phyloP scores from a whole-genome alignment of 2,888 invertebrate genomes.

The Trisateles emortualis region DNA sequence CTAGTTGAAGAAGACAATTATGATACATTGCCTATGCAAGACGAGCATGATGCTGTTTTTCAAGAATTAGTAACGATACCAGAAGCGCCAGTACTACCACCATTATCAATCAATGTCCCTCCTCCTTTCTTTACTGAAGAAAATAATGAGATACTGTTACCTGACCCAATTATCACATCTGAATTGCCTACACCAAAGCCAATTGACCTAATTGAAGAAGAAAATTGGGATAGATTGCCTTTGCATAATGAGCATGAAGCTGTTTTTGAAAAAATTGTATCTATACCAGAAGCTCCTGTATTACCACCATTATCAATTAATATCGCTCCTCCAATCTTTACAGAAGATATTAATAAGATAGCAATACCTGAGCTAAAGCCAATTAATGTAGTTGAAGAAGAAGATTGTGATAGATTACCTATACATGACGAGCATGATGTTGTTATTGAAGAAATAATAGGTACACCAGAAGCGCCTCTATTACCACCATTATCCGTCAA shows the following conservation, averaged over 20 bases:
- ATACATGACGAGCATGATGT: not conserved
- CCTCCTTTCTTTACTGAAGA: not conserved
- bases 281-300: slow-evolving; percentile 10
- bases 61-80: not conserved
- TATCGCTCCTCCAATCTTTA: not conserved
- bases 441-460: not conserved
- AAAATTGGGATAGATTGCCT: too few relatives aligned
- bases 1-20: too few relatives aligned
- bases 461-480: not conserved
- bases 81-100: not conserved
- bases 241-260: not conserved
- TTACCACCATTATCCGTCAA: not conserved
- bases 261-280: not conserved
- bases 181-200: not conserved
- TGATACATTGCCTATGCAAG: not conserved
- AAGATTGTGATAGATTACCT: too few relatives aligned
- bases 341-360: not conserved
- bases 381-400: too few relatives aligned
- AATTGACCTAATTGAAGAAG: not conserved
- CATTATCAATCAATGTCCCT: not conserved
- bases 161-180: not conserved
- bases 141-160: not conserved
- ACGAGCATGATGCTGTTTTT: not conserved
- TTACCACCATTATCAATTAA: slow-evolving; percentile 6
- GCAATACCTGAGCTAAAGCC: not conserved